phyloP scores from a whole-genome alignment of 2,888 invertebrate genomes.

The Drosophila atripex region DNA sequence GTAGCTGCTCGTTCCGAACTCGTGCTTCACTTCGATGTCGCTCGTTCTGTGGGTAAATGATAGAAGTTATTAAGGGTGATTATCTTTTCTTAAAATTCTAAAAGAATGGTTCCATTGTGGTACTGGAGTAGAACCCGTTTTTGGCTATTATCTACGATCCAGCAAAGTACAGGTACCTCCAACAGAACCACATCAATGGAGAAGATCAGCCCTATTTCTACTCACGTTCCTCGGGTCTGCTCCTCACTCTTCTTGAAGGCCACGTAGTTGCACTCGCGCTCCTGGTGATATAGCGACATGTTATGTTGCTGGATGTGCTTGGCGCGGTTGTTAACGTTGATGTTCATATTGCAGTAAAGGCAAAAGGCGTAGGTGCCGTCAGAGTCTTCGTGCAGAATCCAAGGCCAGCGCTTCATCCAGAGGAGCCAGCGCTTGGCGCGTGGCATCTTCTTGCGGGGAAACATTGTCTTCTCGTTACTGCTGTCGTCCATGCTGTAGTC shows the following conservation, averaged over 20 bases:
- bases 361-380: slow-evolving; percentile 71
- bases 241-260: slow-evolving; percentile 64
- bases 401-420: slow-evolving; percentile 73
- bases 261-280: slow-evolving; percentile 73
- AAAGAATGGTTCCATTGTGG: too few relatives aligned
- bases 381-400: slow-evolving; percentile 73
- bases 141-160: background rate
- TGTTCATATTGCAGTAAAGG: slow-evolving; percentile 72
- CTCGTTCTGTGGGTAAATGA: slow-evolving; percentile 15
- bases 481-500: slow-evolving; percentile 53
- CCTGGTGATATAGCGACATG: slow-evolving; percentile 71
- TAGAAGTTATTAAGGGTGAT: background rate
- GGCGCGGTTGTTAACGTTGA: slow-evolving; percentile 51
- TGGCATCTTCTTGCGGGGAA: background rate
- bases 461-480: slow-evolving; percentile 13
- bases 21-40: slow-evolving; percentile 65
- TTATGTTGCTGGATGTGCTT: slow-evolving; percentile 64
- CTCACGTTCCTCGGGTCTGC: slow-evolving; percentile 49
- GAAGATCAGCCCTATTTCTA: background rate
- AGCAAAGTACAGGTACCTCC: too few relatives aligned
- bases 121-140: too few relatives aligned
- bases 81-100: too few relatives aligned
- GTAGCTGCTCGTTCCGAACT: slow-evolving; percentile 69
- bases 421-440: slow-evolving; percentile 45
- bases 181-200: too few relatives aligned